These are phyloP conservation scores for Orestias chungarensis DNA, from an alignment of 2,797 vertebrate genomes.

Conservation along the genomic window DNA sequence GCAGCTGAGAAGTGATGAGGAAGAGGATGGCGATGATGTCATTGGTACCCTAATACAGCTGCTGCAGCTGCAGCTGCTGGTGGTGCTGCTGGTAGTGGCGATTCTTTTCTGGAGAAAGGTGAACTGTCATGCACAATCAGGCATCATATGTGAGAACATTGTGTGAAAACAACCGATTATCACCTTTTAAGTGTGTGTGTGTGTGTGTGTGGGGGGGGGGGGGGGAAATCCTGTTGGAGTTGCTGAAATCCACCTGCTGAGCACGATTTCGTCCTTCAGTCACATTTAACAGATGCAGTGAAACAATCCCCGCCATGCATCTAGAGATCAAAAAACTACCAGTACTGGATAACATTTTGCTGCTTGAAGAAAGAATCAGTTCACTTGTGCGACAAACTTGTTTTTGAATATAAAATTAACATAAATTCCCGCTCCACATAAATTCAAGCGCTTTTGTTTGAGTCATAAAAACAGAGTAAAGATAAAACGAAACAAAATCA, in stretches of 20 bases:
- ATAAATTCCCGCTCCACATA: not conserved
- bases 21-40: slow-evolving; percentile 66
- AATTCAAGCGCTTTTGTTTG: not conserved
- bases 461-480: not conserved
- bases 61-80: slow-evolving; percentile 19
- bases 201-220: too few relatives aligned
- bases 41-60: slow-evolving; percentile 39
- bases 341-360: not conserved
- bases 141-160: slow-evolving; percentile 3
- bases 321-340: not conserved
- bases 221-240: not conserved
- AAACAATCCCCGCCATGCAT: not conserved
- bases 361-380: not conserved
- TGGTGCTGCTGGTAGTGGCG: slow-evolving; percentile 18
- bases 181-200: slow-evolving; percentile 8
- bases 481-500: not conserved
- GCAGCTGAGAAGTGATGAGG: slow-evolving; percentile 42
- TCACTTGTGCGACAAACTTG: not conserved
- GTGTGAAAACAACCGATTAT: slow-evolving; percentile 18
- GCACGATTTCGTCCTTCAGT: not conserved
- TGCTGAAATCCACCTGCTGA: not conserved
- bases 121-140: slow-evolving; percentile 5
- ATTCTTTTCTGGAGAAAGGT: slow-evolving; percentile 25
- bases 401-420: not conserved
- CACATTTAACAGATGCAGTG: not conserved